Evolutionary conservation across 2,113 vertebrate genomes (phyloP), one percentile per base, ranked within the genome.

Genomic region (Ictidomys tridecemlineatus): DNA sequence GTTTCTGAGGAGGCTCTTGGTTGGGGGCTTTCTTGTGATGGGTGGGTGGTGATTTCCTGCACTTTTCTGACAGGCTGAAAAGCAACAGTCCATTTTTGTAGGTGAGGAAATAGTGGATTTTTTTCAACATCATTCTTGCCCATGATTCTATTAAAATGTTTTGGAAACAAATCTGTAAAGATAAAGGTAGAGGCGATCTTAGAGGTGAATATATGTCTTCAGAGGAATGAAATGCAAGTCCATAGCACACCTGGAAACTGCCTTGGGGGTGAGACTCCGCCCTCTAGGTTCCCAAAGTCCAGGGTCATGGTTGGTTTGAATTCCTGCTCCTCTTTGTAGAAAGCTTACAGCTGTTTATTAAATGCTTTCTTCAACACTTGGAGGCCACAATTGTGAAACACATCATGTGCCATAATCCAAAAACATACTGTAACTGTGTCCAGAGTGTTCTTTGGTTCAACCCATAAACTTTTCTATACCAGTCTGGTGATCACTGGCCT

Each of bases 11-110:
- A 2, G 42, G 63, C 48, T 72, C 51, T 28, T 89, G 72, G 42
- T 80, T 58, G 45, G 69, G 58, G 34, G 14, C n/a, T 94, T 67
- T 94, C 84, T 91, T 85, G 28, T 39, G 37, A 83, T 93, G n/a
- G 67, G 28, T 51, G 51, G 48, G 17, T 42, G 58, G 39, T 39
- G 30, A 85, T 34, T 67, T 5, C 39, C 1, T 39, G 76, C 48
- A 84, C 28, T 83, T 90, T 89, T 34, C 79, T 53, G 20, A 93
- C 56, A 28, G 26, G 3, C 63, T 58, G 18, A 67, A 74, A 24
- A 53, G 51, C 92, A 82, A 83, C 48, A 84, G 5, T 94, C 37
- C 70, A 0, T 63, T 90, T 93, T 87, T 76, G 10, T 14, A 72
- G 34, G 20, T 16, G 76, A 12, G 3, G 26, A 48, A 63, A 85